phyloP scores from a whole-genome alignment of 2,888 invertebrate species.

The Scaptomyza caliginosa region DNA sequence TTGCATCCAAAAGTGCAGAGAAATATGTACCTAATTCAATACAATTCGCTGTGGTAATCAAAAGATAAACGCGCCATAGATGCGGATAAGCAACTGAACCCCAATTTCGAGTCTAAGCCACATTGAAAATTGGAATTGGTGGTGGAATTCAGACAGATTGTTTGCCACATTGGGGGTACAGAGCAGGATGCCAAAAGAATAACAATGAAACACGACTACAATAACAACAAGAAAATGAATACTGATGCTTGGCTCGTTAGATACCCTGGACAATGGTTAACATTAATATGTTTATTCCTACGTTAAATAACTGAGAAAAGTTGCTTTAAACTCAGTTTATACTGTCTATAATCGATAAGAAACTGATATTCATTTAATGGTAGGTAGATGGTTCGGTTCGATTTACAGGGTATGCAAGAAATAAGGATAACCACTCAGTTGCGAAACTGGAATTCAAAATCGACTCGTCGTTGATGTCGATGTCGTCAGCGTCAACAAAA shows the following conservation, averaged over 20 bases:
- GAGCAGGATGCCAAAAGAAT: slow-evolving; percentile 66
- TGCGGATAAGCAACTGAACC: slow-evolving; percentile 46
- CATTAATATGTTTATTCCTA: background rate
- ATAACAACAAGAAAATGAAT: slow-evolving; percentile 10
- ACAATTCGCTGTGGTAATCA: slow-evolving; percentile 76
- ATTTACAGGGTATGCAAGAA: slow-evolving; percentile 10
- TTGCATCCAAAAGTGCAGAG: slow-evolving; percentile 11
- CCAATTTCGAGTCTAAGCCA: slow-evolving; percentile 19
- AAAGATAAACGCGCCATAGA: slow-evolving; percentile 63
- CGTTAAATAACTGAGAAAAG: no score
- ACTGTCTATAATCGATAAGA: no score
- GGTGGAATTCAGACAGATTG: slow-evolving; percentile 46
- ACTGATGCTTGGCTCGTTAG: background rate
- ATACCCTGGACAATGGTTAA: background rate
- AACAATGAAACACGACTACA: slow-evolving; percentile 75
- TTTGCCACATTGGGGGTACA: slow-evolving; percentile 30
- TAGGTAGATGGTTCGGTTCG: background rate
- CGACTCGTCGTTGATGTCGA: slow-evolving; percentile 69
- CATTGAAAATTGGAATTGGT: slow-evolving; percentile 20
- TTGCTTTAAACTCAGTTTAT: no score
- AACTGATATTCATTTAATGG: background rate
- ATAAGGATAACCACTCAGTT: slow-evolving; percentile 49
- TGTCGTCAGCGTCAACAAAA: slow-evolving; percentile 52
- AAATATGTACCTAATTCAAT: slow-evolving; percentile 70
- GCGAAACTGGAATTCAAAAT: slow-evolving; percentile 70